Percentiles rank a stretch among this genome's conserved stretches.
Conservation (phyloP, 2,797 vertebrate genomes). For the Artibeus jamaicensis region DNA sequence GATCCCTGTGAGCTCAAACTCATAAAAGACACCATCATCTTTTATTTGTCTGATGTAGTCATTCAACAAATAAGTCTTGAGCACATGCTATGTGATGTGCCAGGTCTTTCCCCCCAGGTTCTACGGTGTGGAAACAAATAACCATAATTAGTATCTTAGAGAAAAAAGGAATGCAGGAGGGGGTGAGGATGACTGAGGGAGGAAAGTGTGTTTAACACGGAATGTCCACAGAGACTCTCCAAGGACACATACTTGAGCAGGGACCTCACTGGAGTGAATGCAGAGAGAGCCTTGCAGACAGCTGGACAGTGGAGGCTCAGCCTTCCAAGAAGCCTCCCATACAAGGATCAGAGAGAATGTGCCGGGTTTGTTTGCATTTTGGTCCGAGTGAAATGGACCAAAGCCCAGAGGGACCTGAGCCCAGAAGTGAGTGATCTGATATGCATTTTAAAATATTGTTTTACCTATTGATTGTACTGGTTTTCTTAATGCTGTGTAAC, state of each 20-base stretch:
- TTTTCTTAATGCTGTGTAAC: background rate
- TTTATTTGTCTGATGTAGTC: background rate
- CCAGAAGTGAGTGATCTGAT: background rate
- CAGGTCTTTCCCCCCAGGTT: background rate
- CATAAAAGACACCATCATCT: background rate
- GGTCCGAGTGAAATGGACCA: background rate
- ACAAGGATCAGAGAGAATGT: too few relatives aligned
- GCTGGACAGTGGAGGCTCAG: accelerated
- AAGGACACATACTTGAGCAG: background rate
- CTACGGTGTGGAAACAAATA: background rate
- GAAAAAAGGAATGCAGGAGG: background rate
- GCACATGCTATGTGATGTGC: background rate
- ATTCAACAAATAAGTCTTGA: background rate
- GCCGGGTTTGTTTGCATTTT: background rate
- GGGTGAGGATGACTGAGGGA: background rate
- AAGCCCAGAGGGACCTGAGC: background rate
- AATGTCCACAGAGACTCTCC: background rate
- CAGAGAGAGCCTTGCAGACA: background rate
- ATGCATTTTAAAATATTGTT: background rate
- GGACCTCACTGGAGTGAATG: background rate
- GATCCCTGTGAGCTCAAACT: background rate
- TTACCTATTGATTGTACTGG: background rate
- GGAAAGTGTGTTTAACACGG: background rate
- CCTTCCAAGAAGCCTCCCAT: background rate
- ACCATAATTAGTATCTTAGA: background rate